phyloP scores from a whole-genome alignment of 2,113 vertebrate genomes.

The Hirundichthys speculiger region DNA sequence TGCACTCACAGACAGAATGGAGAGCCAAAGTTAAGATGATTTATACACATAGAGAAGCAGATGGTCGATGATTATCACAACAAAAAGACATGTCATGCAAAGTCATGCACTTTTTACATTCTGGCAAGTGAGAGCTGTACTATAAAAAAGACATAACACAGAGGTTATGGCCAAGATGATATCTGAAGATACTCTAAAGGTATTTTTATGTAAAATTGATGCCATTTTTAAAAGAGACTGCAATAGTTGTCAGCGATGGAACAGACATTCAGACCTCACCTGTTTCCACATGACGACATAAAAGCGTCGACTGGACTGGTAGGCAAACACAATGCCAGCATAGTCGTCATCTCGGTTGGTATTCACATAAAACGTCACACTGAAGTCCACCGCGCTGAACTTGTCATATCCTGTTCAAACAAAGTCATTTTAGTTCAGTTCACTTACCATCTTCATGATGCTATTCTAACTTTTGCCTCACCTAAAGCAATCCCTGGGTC shows the following conservation, averaged over 20 bases:
- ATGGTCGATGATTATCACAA: too few species aligned
- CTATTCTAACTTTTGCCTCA: slow-evolving; percentile 64
- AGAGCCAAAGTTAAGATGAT: background rate
- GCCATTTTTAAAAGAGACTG: too few species aligned
- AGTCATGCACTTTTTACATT: background rate
- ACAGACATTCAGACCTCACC: slow-evolving; percentile 76
- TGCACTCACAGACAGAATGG: slow-evolving; percentile 75
- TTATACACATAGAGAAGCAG: background rate
- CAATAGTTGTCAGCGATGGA: background rate
- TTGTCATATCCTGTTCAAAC: slow-evolving; percentile 87
- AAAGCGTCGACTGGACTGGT: slow-evolving; percentile 95
- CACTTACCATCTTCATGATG: background rate
- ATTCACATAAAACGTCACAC: slow-evolving; percentile 95
- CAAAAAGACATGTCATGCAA: background rate
- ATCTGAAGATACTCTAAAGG: too few species aligned
- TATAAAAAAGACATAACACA: background rate
- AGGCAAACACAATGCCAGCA: slow-evolving; percentile 94
- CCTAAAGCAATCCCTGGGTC: slow-evolving; percentile 98
- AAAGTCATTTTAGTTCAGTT: background rate
- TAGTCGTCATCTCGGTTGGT: slow-evolving; percentile 97
- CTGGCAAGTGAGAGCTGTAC: background rate
- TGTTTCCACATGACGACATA: slow-evolving; percentile 99
- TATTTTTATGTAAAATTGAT: too few species aligned
- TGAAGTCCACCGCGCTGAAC: slow-evolving; percentile 95
- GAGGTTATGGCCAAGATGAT: background rate